Conservation (phyloP, 2,113 vertebrate genomes). For the Mixornis gularis region DNA sequence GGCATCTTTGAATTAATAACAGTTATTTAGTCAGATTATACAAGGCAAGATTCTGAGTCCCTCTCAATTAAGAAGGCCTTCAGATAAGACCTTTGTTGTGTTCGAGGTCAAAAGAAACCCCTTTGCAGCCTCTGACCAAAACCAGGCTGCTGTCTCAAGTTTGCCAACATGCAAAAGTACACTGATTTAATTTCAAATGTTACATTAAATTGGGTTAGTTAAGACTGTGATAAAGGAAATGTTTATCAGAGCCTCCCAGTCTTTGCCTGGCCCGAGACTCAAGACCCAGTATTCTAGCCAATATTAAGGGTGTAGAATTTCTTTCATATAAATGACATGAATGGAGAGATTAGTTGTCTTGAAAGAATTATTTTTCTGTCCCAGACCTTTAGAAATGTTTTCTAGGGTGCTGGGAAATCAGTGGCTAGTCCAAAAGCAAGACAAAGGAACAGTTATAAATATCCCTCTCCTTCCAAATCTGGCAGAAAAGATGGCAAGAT, state of each 20-base stretch:
- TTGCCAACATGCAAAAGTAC: not conserved
- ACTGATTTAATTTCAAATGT: constrained; percentile 4
- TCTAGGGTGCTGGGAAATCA: constrained; percentile 14
- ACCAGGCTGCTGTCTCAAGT: not conserved
- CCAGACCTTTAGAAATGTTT: constrained; percentile 30
- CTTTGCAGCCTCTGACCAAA: not conserved
- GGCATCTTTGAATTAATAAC: not conserved
- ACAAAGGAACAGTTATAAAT: constrained; percentile 45
- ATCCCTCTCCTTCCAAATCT: constrained; percentile 32
- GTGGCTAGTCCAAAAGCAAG: constrained; percentile 14
- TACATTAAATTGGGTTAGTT: not conserved
- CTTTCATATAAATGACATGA: constrained; percentile 15
- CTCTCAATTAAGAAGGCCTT: not conserved
- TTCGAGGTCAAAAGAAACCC: not conserved
- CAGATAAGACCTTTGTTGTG: not conserved
- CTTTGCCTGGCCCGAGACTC: not conserved
- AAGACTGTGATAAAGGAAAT: not conserved
- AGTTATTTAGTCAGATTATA: not conserved
- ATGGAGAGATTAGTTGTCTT: constrained; percentile 35
- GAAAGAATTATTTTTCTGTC: constrained; percentile 34
- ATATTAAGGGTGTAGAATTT: not conserved
- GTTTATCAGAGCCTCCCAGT: constrained; percentile 29
- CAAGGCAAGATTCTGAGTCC: not conserved
- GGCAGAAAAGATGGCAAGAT: constrained; percentile 42
- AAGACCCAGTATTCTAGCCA: constrained; percentile 10